Conservation (phyloP, 2,113 vertebrate species). For the Opisthocomus hoazin region DNA sequence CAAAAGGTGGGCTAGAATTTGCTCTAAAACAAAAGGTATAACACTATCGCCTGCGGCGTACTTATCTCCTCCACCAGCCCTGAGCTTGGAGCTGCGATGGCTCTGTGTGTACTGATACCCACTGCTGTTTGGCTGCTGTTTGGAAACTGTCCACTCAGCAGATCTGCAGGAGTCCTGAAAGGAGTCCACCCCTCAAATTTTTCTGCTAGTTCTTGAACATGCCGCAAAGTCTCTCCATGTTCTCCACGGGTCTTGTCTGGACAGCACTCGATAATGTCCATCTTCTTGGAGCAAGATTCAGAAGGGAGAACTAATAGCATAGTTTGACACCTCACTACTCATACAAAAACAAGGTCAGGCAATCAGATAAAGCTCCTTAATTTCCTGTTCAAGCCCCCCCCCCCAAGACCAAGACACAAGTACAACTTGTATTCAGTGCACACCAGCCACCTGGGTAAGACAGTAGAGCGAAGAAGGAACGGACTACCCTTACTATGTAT, state of each 20-base stretch:
- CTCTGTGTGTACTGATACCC: background rate
- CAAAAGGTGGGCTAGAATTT: background rate
- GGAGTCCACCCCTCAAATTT: background rate
- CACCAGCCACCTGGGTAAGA: background rate
- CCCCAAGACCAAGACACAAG: background rate
- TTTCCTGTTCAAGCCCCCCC: background rate
- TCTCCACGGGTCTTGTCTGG: background rate
- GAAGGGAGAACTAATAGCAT: background rate
- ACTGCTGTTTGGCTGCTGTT: background rate
- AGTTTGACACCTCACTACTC: background rate
- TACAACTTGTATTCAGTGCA: background rate
- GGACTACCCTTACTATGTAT: background rate
- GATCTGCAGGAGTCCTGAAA: background rate
- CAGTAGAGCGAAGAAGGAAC: background rate
- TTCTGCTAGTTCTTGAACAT: background rate
- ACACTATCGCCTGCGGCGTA: rapidly evolving
- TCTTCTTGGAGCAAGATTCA: background rate
- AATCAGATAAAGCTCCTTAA: background rate
- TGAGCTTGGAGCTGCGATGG: background rate
- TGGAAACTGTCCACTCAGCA: background rate
- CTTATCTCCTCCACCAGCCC: background rate
- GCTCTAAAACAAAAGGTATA: background rate
- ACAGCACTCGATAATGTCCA: background rate
- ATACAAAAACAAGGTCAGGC: background rate
- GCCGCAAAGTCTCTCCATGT: background rate